Percentiles rank a stretch among this genome's conserved stretches.
These are phyloP conservation scores for Mythimna pallens DNA, from an alignment of 2,888 invertebrate species.

Conservation along the genomic window DNA sequence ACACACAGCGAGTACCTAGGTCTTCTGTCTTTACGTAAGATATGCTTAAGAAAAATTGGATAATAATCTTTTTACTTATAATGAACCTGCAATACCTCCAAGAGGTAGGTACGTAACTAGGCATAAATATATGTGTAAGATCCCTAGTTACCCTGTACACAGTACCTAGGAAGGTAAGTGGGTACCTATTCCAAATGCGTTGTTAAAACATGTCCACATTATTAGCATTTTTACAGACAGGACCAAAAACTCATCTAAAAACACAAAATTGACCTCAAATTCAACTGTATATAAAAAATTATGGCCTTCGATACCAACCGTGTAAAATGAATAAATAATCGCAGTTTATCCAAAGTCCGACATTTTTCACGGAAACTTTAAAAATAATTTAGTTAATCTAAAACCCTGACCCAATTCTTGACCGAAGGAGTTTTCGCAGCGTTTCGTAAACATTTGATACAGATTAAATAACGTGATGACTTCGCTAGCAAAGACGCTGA, in stretches of 20 bases:
- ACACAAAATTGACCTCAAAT: background rate
- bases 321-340: conserved; percentile 29
- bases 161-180: no score
- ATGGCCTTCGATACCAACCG: conserved; percentile 6
- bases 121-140: no score
- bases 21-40: no score
- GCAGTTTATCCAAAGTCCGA: background rate
- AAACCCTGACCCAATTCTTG: conserved; percentile 65
- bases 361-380: conserved; percentile 30
- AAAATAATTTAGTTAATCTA: conserved; percentile 53
- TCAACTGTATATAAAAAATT: background rate
- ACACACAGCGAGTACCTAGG: no score
- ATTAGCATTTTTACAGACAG: no score
- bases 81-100: no score
- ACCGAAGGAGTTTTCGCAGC: conserved; percentile 50
- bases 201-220: no score
- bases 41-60: no score
- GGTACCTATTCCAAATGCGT: no score
- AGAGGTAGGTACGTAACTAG: no score
- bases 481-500: conserved; percentile 15
- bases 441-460: conserved; percentile 38
- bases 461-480: conserved; percentile 12
- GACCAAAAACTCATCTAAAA: background rate
- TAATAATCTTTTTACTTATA: no score
- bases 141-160: no score